Conservation (phyloP, 2,113 vertebrate genomes). For the Nycticebus coucang region DNA sequence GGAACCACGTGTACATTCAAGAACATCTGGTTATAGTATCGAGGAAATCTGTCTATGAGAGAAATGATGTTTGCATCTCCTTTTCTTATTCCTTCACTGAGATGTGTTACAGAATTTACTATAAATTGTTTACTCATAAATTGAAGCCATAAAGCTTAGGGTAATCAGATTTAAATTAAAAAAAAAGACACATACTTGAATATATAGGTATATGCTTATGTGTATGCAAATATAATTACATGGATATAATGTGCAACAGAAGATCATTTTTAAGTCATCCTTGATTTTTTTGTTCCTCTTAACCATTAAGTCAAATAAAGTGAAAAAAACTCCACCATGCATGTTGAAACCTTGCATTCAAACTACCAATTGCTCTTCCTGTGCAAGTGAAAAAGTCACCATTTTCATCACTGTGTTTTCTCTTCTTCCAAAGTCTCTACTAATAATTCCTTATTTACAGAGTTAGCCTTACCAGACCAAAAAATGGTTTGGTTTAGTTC, state of each 20-base stretch:
- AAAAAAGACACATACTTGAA: neutral
- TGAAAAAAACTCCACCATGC: neutral
- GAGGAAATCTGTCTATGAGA: slow-evolving; percentile 27
- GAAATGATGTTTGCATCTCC: slow-evolving; percentile 36
- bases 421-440: neutral
- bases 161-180: neutral
- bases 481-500: neutral
- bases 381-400: neutral
- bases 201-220: neutral
- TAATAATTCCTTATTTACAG: neutral
- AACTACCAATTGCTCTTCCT: neutral
- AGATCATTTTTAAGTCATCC: neutral
- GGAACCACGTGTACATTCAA: slow-evolving; percentile 47
- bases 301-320: neutral
- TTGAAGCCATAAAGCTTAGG: neutral
- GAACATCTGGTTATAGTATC: slow-evolving; percentile 59
- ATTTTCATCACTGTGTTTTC: neutral
- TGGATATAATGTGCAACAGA: neutral
- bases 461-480: neutral
- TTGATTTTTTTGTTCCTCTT: neutral
- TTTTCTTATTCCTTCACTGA: neutral
- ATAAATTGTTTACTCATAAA: neutral
- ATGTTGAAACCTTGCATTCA: neutral
- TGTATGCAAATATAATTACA: neutral
- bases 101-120: neutral